These are phyloP conservation scores for Eubucco bourcierii DNA, from an alignment of 2,113 vertebrate genomes.

Conservation along the genomic window DNA sequence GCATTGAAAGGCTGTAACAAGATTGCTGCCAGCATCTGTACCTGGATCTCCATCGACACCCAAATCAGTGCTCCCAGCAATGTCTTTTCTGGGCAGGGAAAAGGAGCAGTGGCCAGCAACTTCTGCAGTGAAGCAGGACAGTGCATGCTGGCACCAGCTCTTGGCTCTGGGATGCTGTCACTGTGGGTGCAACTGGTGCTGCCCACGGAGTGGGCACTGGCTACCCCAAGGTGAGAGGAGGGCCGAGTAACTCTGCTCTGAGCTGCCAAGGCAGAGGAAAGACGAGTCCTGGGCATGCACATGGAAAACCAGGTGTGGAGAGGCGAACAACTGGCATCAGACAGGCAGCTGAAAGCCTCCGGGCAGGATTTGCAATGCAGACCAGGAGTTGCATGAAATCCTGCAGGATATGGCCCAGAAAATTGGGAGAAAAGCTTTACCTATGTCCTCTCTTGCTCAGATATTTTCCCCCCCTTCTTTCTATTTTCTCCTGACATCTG, in stretches of 20 bases:
- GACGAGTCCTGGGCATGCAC: rapidly evolving
- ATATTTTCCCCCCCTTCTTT: neutral
- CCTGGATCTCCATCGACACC: neutral
- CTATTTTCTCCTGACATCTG: neutral
- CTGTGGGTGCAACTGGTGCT: neutral
- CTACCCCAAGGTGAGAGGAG: neutral
- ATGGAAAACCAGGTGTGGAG: neutral
- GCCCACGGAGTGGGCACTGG: neutral
- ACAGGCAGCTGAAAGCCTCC: neutral
- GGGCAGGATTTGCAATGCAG: neutral
- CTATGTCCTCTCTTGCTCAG: neutral
- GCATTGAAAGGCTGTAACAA: neutral
- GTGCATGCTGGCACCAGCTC: neutral
- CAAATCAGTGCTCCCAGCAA: neutral
- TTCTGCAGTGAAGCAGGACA: neutral
- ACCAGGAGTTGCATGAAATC: neutral
- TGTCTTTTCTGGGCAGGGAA: neutral
- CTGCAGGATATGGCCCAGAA: neutral
- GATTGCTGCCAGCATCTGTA: neutral
- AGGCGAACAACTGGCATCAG: neutral
- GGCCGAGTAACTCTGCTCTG: rapidly evolving
- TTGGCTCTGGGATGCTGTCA: neutral
- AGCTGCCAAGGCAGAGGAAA: neutral
- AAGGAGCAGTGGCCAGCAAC: neutral
- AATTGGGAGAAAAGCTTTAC: neutral